Conservation (phyloP, 2,888 invertebrate genomes). For the Rhamphomyia laevipes region DNA sequence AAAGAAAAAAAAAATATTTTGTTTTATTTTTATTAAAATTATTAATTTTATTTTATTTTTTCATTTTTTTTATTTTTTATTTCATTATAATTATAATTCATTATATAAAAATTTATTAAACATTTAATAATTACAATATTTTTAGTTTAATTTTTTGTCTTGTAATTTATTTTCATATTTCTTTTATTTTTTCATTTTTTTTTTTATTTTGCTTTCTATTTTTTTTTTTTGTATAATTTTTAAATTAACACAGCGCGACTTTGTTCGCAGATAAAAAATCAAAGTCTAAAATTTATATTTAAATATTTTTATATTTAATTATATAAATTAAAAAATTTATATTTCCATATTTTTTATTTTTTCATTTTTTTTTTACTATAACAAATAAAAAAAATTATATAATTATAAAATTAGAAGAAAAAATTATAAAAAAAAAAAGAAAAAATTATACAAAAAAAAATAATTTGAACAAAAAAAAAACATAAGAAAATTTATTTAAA, state of each 20-base stretch:
- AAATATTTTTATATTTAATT: slow-evolving; percentile 6
- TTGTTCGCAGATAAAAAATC: slow-evolving; percentile 16
- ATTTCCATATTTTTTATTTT: slow-evolving; percentile 1
- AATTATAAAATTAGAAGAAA: background rate
- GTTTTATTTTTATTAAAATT: background rate
- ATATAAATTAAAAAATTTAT: slow-evolving; percentile 1
- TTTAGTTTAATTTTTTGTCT: background rate
- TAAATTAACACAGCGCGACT: slow-evolving; percentile 38
- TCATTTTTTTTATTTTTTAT: slow-evolving; percentile 6
- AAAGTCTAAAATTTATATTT: slow-evolving; percentile 1
- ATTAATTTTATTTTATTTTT: slow-evolving; percentile 2
- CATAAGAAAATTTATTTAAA: too few species aligned
- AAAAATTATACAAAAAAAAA: slow-evolving; percentile 11
- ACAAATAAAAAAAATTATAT: slow-evolving; percentile 7
- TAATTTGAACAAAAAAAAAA: slow-evolving; percentile 9
- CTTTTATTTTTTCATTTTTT: slow-evolving; percentile 11
- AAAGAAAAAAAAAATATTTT: too few species aligned
- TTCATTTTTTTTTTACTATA: slow-evolving; percentile 11
- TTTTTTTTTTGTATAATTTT: slow-evolving; percentile 19
- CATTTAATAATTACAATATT: too few species aligned
- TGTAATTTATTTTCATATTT: background rate
- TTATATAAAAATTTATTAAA: too few species aligned
- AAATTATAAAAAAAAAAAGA: background rate
- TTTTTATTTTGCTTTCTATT: slow-evolving; percentile 15
- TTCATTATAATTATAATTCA: background rate